These are phyloP conservation scores for Egretta garzetta DNA, from an alignment of 2,113 vertebrate genomes.

Conservation along the genomic window DNA sequence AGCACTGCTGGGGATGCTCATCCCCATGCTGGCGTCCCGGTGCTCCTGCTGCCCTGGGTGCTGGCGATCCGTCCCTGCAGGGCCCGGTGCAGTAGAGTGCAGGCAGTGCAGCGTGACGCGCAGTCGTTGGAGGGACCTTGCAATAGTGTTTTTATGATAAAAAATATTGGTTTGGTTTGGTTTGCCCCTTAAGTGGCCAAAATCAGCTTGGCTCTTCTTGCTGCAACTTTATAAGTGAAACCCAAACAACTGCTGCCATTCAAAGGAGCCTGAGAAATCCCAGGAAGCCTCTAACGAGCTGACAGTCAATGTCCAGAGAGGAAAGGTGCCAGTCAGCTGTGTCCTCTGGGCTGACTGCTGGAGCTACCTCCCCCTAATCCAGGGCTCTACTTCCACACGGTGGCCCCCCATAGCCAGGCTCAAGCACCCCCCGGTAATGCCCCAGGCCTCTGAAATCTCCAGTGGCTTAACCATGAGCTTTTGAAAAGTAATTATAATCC, in stretches of 20 bases:
- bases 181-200: not conserved
- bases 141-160: not conserved
- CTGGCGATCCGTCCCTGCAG: not conserved
- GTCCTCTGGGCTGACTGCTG: not conserved
- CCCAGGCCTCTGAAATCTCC: not conserved
- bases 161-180: not conserved
- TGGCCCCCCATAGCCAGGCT: accelerated
- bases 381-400: not conserved
- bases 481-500: not conserved
- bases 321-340: not conserved
- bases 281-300: not conserved
- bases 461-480: not conserved
- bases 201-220: not conserved
- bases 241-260: not conserved
- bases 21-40: accelerated
- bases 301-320: accelerated
- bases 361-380: not conserved
- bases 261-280: not conserved
- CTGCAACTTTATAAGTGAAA: not conserved
- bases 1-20: accelerated
- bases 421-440: not conserved
- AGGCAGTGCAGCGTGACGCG: not conserved
- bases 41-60: not conserved
- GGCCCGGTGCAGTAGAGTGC: not conserved
- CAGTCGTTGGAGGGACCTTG: not conserved